Evolutionary conservation across 2,797 vertebrate genomes (phyloP).

Genomic region (Acropternis orthonyx): DNA sequence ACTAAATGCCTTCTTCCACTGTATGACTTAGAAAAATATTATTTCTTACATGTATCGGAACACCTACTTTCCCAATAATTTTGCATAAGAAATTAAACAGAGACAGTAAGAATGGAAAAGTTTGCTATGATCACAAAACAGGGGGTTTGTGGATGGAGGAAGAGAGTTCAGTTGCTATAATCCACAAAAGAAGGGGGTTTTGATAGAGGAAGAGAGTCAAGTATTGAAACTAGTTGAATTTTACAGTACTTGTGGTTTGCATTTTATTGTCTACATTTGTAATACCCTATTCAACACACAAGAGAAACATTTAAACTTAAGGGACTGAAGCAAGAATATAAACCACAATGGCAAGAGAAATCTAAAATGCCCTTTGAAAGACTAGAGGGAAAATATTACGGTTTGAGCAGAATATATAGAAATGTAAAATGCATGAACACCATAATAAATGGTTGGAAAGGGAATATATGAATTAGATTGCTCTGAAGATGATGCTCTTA

Average conservation of each 20-base stretch:
- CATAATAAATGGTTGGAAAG: neutral
- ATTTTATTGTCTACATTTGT: neutral
- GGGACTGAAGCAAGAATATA: neutral
- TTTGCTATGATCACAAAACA: neutral
- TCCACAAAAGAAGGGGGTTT: fast-evolving
- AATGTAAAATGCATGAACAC: slow-evolving; percentile 25
- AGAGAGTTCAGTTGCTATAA: neutral
- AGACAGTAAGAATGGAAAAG: neutral
- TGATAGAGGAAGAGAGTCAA: neutral
- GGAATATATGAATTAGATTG: slow-evolving; percentile 33
- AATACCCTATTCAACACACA: neutral
- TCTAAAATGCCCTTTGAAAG: slow-evolving; percentile 15
- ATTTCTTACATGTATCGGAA: neutral
- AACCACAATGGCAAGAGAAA: neutral
- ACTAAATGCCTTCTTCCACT: neutral
- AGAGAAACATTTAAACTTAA: slow-evolving; percentile 25
- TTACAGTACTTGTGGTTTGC: neutral
- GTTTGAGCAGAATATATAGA: slow-evolving; percentile 1
- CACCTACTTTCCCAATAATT: neutral
- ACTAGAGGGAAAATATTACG: slow-evolving; percentile 35
- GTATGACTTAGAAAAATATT: neutral
- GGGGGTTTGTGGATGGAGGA: neutral
- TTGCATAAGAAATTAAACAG: neutral
- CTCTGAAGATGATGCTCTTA: slow-evolving; percentile 36
- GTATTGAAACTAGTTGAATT: neutral